These are phyloP conservation scores for Stomatorhinus ivindoensis DNA, from an alignment of 2,113 vertebrate genomes.

Conservation along the genomic window DNA sequence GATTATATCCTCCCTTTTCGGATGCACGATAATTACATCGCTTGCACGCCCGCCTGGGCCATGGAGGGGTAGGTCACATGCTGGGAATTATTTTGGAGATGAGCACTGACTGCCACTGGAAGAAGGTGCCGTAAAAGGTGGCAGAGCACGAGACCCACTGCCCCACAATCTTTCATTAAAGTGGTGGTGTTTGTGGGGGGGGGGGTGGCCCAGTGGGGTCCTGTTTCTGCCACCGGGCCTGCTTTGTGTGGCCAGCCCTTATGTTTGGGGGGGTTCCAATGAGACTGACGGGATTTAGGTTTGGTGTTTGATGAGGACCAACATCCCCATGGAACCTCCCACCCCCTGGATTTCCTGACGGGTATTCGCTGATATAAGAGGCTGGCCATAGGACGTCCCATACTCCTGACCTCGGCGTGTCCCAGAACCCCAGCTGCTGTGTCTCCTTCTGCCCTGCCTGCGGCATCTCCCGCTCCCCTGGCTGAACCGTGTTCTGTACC, in stretches of 20 bases:
- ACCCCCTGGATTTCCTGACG: background rate
- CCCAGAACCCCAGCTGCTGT: too few species aligned
- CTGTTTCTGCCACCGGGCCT: background rate
- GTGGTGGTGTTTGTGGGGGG: background rate
- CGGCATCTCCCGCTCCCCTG: too few species aligned
- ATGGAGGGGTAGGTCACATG: conserved; percentile 42
- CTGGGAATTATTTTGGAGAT: conserved; percentile 54
- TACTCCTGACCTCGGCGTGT: background rate
- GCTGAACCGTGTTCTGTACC: too few species aligned
- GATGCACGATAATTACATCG: conserved; percentile 88
- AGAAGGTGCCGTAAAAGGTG: background rate
- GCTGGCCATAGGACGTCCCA: background rate
- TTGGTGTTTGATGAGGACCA: background rate
- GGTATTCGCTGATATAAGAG: background rate
- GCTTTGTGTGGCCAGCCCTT: background rate
- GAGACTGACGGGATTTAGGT: background rate
- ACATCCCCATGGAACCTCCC: background rate
- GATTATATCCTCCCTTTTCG: conserved; percentile 82
- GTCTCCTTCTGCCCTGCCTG: accelerated
- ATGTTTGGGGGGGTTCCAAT: background rate
- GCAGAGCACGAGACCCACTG: background rate
- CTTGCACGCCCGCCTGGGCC: conserved; percentile 66
- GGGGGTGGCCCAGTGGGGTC: background rate
- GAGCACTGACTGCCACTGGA: background rate
- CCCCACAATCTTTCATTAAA: background rate